These are phyloP conservation scores for Thyatira batis DNA, from an alignment of 2,888 invertebrate genomes.

Conservation along the genomic window DNA sequence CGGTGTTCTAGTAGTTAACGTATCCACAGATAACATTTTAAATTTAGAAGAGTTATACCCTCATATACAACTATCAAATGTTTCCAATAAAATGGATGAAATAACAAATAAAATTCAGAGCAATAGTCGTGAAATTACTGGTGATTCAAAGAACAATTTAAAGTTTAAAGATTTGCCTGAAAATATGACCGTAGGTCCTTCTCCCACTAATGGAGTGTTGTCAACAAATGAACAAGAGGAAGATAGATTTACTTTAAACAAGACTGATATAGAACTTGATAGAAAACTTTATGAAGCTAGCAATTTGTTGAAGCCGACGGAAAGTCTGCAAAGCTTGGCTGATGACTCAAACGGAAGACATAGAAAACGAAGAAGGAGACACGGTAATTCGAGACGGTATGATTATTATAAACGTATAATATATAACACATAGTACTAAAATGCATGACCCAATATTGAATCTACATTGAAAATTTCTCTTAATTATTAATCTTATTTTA, in stretches of 20 bases:
- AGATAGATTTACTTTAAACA: constrained; percentile 51
- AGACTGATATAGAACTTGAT: constrained; percentile 48
- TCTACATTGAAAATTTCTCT: too few species aligned
- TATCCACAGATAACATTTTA: constrained; percentile 72
- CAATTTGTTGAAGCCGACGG: constrained; percentile 65
- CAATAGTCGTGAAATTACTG: constrained; percentile 79
- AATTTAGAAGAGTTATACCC: constrained; percentile 74
- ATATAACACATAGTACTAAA: neutral
- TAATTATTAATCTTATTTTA: too few species aligned
- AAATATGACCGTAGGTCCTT: constrained; percentile 72
- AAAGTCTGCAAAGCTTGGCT: constrained; percentile 65
- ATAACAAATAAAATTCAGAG: constrained; percentile 80
- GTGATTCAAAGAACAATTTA: constrained; percentile 72
- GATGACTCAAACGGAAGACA: constrained; percentile 50
- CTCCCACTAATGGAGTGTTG: constrained; percentile 73
- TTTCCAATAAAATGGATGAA: constrained; percentile 72
- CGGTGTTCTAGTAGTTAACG: constrained; percentile 74
- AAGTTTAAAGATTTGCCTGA: constrained; percentile 71
- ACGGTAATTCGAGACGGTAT: constrained; percentile 73
- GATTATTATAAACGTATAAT: constrained; percentile 15
- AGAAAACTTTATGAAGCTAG: constrained; percentile 50
- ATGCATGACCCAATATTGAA: too few species aligned
- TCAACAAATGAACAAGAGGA: constrained; percentile 66
- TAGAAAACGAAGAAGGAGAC: constrained; percentile 61
- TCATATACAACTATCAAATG: constrained; percentile 64